Conservation (phyloP, 2,888 invertebrate genomes). For the Chromoteleia sp. region DNA sequence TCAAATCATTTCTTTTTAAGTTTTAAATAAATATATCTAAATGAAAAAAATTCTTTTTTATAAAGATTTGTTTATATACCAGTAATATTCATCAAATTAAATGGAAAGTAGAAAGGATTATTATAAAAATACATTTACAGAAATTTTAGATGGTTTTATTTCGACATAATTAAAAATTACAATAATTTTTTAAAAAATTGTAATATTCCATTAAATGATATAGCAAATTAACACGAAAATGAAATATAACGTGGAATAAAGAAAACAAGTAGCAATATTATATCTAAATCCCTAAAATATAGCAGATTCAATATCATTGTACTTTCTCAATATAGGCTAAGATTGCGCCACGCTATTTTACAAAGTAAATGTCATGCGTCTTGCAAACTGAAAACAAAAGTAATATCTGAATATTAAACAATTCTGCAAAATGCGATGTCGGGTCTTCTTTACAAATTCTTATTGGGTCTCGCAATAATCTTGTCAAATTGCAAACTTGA, state of each 20-base stretch:
- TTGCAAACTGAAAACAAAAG: conserved; percentile 48
- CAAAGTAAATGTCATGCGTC: conserved; percentile 45
- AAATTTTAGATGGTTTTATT: conserved; percentile 79
- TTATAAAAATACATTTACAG: conserved; percentile 52
- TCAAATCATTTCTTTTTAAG: too few species aligned
- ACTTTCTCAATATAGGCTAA: conserved; percentile 68
- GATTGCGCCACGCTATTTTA: conserved; percentile 63
- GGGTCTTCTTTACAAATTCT: conserved; percentile 45
- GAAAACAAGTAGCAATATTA: conserved; percentile 31
- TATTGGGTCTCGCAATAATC: conserved; percentile 39
- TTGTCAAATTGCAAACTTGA: conserved; percentile 59
- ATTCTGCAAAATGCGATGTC: conserved; percentile 33
- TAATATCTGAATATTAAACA: conserved; percentile 28
- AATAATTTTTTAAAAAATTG: conserved; percentile 73
- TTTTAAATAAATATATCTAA: too few species aligned
- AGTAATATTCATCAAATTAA: neutral
- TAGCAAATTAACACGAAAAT: conserved; percentile 12
- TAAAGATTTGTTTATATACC: too few species aligned
- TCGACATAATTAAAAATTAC: conserved; percentile 81
- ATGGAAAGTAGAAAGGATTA: neutral
- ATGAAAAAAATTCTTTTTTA: too few species aligned
- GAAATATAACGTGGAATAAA: conserved; percentile 6
- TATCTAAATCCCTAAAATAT: conserved; percentile 58
- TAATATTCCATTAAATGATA: conserved; percentile 21
- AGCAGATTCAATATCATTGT: conserved; percentile 66